Base-by-base conservation (phyloP, 2,888 invertebrate genomes). In the Adela reaumurella region DNA sequence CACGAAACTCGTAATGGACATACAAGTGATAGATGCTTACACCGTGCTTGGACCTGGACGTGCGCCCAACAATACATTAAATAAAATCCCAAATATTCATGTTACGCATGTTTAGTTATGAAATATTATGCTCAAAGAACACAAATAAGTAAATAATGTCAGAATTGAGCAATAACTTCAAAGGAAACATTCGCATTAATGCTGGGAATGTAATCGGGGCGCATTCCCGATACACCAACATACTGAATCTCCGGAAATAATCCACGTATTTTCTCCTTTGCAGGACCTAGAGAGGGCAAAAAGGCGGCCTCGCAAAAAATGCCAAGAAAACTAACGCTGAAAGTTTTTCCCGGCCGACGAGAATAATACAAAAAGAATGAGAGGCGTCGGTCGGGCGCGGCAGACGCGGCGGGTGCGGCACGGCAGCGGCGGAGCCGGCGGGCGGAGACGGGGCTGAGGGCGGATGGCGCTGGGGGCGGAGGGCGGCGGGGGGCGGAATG, bases 401-500 rank as follows among this genome's bases (percentile, higher is more conserved):
- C 35, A 14, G 35, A 35, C 11, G 35, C 35, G 14, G 11, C n/a
- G 35, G 35, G 11, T 3, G 35, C 3, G 35, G 35, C 35, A 3
- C n/a, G 35, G 35, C 35, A 11, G 35, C 11, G 35, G 35, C 35
- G 4, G 35, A 8, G 24, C 24, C n/a, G n/a, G n/a, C 6, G 24
- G 24, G 24, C 10, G 24, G 24, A 10, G 24, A 10, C 24, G 24
- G 24, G 24, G 24, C 6, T 6, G 35, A 14, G 11, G 35, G 3
- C 11, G 35, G 35, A 14, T 35, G 35, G 35, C 68, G 72, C 58
- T 77, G 68, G 77, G 56, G 50, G 62, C 73, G 64, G 53, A 76
- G 76, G 77, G 74, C 70, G 55, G 61, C 62, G 55, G 64, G 57
- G 58, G 64, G 59, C 62, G 66, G 52, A 66, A 68, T 49, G 67